phyloP scores from a whole-genome alignment of 2,888 invertebrate genomes.

The Lissonota sp. region DNA sequence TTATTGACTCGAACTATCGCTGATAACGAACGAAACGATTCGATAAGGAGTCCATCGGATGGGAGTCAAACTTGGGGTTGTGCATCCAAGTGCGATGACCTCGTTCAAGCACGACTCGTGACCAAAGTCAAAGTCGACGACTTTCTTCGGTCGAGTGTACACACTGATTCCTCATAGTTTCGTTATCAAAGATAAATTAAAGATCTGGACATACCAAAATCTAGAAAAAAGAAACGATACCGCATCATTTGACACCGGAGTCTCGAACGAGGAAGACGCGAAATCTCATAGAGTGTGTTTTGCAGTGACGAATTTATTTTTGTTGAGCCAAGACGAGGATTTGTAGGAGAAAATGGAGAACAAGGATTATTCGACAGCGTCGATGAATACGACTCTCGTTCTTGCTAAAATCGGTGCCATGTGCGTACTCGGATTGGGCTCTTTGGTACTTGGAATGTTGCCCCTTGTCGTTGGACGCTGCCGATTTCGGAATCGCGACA shows the following conservation, averaged over 20 bases:
- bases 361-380: conserved; percentile 41
- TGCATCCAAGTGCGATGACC: conserved; percentile 40
- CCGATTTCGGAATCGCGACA: conserved; percentile 70
- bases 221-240: not conserved
- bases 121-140: conserved; percentile 43
- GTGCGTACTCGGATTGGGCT: conserved; percentile 86
- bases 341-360: conserved; percentile 65
- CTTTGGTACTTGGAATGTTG: conserved; percentile 86
- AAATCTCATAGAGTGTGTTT: not conserved
- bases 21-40: conserved; percentile 16
- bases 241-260: conserved; percentile 2
- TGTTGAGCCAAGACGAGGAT: not conserved
- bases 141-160: not conserved
- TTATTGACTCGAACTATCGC: not conserved
- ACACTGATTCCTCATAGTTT: not conserved
- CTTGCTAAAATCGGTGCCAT: conserved; percentile 87
- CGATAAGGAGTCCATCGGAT: not conserved
- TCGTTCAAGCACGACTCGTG: conserved; percentile 11
- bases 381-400: conserved; percentile 77
- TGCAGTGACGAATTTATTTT: not conserved
- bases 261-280: not conserved
- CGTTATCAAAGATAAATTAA: conserved; percentile 20
- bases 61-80: too few species aligned
- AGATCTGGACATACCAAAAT: not conserved
- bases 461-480: conserved; percentile 84